Conservation (phyloP, 2,888 invertebrate genomes). For the Catonia carolina region DNA sequence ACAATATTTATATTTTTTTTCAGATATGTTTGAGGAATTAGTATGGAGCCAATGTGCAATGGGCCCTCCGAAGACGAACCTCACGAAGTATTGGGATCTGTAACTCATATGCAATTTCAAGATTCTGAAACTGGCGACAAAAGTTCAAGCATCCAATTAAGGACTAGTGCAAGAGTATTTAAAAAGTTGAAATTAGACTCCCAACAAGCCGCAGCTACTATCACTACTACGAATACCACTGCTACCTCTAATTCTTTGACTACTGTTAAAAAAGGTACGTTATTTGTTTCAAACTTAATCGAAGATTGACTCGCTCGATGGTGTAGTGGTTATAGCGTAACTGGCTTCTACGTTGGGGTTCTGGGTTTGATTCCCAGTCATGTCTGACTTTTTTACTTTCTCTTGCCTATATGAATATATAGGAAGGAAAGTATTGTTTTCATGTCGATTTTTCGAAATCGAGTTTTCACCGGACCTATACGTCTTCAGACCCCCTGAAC, state of each 20-base stretch:
- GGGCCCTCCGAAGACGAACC: neutral
- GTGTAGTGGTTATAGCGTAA: too few relatives aligned
- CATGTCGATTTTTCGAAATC: too few relatives aligned
- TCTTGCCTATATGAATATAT: too few relatives aligned
- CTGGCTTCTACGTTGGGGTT: too few relatives aligned
- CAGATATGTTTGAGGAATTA: neutral
- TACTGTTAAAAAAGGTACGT: constrained; percentile 37
- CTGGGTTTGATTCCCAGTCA: too few relatives aligned
- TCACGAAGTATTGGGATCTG: constrained; percentile 32
- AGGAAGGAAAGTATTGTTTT: too few relatives aligned
- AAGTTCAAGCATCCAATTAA: constrained; percentile 40
- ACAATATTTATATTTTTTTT: neutral
- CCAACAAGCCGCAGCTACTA: constrained; percentile 39
- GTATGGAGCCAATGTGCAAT: neutral
- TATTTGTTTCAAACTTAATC: neutral
- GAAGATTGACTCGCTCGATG: constrained; percentile 34
- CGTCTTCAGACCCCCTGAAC: too few relatives aligned
- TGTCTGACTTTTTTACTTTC: too few relatives aligned
- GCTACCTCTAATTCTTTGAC: constrained; percentile 26
- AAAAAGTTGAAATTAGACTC: constrained; percentile 66
- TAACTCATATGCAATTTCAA: constrained; percentile 30
- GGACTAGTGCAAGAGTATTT: constrained; percentile 70
- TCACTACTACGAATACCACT: too few relatives aligned
- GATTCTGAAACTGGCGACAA: constrained; percentile 24
- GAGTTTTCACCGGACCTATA: too few relatives aligned